phyloP scores from a whole-genome alignment of 2,797 vertebrate species.

The Manis javanica region DNA sequence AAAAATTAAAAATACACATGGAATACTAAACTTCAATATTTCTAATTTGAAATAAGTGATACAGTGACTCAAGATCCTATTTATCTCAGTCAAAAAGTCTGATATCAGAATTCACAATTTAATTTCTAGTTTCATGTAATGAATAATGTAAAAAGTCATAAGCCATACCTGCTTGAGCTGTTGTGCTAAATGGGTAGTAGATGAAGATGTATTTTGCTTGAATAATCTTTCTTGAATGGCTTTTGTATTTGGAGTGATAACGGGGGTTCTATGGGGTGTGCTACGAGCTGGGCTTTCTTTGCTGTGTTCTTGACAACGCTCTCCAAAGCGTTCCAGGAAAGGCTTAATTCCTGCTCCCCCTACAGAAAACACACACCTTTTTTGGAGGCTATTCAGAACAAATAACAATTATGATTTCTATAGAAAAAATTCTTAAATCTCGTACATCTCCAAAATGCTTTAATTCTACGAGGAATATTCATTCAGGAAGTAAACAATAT shows the following conservation, averaged over 20 bases:
- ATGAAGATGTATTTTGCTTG: conserved; percentile 89
- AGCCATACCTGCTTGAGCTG: conserved; percentile 93
- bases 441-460: neutral
- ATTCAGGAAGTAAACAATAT: conserved; percentile 38
- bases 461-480: conserved; percentile 8
- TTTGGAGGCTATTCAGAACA: conserved; percentile 35
- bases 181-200: conserved; percentile 91
- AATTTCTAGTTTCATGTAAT: neutral
- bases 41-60: neutral
- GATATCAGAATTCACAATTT: neutral
- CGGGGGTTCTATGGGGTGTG: conserved; percentile 77
- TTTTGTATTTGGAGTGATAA: conserved; percentile 91
- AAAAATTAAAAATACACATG: neutral
- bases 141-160: neutral
- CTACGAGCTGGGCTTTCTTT: conserved; percentile 84
- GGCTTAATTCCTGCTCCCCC: conserved; percentile 91
- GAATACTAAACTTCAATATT: neutral
- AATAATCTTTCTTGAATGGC: conserved; percentile 92
- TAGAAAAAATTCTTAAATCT: conserved; percentile 23
- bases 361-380: conserved; percentile 76
- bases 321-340: conserved; percentile 96
- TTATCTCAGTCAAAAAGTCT: conserved; percentile 6
- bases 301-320: conserved; percentile 91
- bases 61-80: neutral
- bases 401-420: neutral